Percentiles rank a stretch among this genome's conserved stretches.
These are phyloP conservation scores for Malurus melanocephalus DNA, from an alignment of 2,113 vertebrate species.

Conservation along the genomic window DNA sequence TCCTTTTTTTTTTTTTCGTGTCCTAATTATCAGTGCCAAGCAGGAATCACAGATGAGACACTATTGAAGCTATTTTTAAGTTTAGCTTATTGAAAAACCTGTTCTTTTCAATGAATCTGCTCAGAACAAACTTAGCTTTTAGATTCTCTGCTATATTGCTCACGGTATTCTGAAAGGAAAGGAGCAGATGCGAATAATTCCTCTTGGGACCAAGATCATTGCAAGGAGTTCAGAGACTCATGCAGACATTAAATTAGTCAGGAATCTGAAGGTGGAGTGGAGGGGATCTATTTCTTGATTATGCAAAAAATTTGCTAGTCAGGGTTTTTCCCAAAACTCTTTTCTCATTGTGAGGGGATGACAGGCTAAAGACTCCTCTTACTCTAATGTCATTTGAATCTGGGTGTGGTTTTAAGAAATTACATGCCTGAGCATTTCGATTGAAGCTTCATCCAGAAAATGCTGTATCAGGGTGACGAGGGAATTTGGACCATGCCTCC, in stretches of 20 bases:
- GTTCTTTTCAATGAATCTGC: slow-evolving; percentile 34
- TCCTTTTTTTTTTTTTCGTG: background rate
- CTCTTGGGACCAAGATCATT: background rate
- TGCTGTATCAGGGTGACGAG: background rate
- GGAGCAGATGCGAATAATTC: slow-evolving; percentile 24
- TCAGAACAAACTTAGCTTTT: slow-evolving; percentile 40
- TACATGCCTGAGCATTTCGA: background rate
- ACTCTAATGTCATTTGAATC: background rate
- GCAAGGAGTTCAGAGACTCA: slow-evolving; percentile 21
- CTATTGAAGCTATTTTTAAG: slow-evolving; percentile 58
- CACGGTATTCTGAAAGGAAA: slow-evolving; percentile 7
- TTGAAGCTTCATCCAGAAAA: background rate
- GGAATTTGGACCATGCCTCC: background rate
- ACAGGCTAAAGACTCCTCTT: background rate
- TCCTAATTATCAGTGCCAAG: slow-evolving; percentile 61
- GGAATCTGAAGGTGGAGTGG: slow-evolving; percentile 7
- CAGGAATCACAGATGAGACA: slow-evolving; percentile 55
- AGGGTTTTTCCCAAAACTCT: background rate
- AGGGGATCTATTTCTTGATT: slow-evolving; percentile 3
- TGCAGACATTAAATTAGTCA: background rate
- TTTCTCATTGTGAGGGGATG: background rate
- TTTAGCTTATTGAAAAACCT: slow-evolving; percentile 50
- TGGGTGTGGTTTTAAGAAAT: background rate
- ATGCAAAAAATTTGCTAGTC: slow-evolving; percentile 6
- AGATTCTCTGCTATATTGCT: background rate